Base-by-base conservation (phyloP, 2,888 invertebrate genomes). In the Dorcus parallelipipedus region DNA sequence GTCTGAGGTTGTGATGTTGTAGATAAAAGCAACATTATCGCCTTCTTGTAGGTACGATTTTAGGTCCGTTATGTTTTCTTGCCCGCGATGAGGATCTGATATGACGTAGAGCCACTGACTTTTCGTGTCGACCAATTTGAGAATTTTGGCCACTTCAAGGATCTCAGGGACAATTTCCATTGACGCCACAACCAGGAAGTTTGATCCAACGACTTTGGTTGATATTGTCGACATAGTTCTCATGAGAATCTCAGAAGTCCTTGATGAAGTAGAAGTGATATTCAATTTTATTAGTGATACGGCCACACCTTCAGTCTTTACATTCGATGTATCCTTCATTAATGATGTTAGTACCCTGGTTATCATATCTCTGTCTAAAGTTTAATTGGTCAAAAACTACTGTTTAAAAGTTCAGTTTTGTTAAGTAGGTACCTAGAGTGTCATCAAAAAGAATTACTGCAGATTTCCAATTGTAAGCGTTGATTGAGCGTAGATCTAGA, bases 61-160 rank as follows among this genome's bases (percentile, higher is more conserved):
- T 23, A 88, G 80, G 14, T 78, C 78, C 0, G 83, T 76, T 4
- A 87, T 71, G 68, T 87, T 84, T 1, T 80, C 79, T 3, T 78
- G 76, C 3, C 76, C 76, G 0, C 68, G 71, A 56, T 81, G 77
- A 0, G 84, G 84, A 57, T 90, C 87, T 0, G 88, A 82, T 52
- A 92, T 80, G 40, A 92, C 80, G 72, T 90, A 93, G n/a, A 93
- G 74, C 93, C 93, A 93, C 71, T 93, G 91, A 62, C 86, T 90
- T 66, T 80, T 82, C 0, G 90, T 87, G 68, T 87, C 83, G 0
- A 89, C 85, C 82, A 93, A 83, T 40, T 81, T 78, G 51, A 88
- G 75, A 0, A 82, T 79, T 47, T 88, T 85, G 0, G 90, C 90
- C 3, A 84, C 83, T 69, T 89, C 87, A 70, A 90, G 84, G 64